Base-by-base conservation (phyloP, 2,113 vertebrate genomes). In the Aptenodytes forsteri region DNA sequence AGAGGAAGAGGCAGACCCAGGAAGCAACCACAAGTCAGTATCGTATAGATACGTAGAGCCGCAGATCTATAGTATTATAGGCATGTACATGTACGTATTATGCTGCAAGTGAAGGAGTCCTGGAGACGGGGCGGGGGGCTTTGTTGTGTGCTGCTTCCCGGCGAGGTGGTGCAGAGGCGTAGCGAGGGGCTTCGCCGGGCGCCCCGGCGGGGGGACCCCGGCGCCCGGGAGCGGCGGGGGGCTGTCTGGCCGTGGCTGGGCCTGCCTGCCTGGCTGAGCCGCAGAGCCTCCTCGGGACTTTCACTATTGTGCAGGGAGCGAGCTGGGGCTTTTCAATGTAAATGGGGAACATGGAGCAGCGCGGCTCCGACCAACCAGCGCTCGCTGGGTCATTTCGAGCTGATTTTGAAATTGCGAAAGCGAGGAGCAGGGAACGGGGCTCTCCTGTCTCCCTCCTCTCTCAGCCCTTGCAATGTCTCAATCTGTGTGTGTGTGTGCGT, bases 1-100 rank as follows among this genome's bases (percentile, higher is more conserved):
- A 98, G 99, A 97, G 99, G 99, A 98, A 99, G 99, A 97, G 99
- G 99, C 95, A 99, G 99, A 99, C 99, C 99, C 97, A 98, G 99
- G 98, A 99, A 99, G 97, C 99, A 99, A 95, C 99, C 98, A 76
- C 99, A 99, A 99, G 99, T 99, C 98, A 99, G 99, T 99, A 97
- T 62, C 94, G 95, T 76, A 49, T 89, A 89, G 94, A 96, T 83
- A 76, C 95, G 79, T 93, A 90, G 79, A 91, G 88, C 83, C 93
- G 96, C 95, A 95, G 96, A 89, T 85, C 91, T 93, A 7, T 44
- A 95, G 94, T 30, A 42, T 95, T 96, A 66, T 76, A 93, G 97
- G 91, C 96, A 83, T 93, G 95, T 91, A 90, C 80, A 29, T 94
- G 85, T 88, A 46, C 90, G 93, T 47, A 61, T 91, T 81, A 36